Percentiles rank a stretch among this genome's conserved stretches.
These are phyloP conservation scores for Aphrocallistes beatrix DNA, from an alignment of 37 sponge, comb jelly and placozoan genomes.

Conservation along the genomic window DNA sequence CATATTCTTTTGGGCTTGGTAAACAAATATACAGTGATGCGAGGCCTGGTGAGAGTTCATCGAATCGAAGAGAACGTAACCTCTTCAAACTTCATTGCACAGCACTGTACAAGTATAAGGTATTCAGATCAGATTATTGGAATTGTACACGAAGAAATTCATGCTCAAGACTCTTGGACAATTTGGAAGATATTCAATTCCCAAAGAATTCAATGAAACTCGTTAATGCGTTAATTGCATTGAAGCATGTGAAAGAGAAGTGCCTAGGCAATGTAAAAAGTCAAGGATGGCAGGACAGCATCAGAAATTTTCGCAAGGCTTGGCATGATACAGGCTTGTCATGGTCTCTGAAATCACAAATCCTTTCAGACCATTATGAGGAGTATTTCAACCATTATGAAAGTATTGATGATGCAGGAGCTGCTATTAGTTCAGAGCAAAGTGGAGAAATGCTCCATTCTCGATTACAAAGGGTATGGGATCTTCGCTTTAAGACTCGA, in stretches of 20 bases:
- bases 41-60: slow-evolving; percentile 7
- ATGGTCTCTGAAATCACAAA: neutral
- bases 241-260: neutral
- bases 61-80: neutral
- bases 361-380: neutral
- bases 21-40: neutral
- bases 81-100: slow-evolving; percentile 13
- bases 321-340: neutral
- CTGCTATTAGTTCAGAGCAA: slow-evolving; percentile 4
- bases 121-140: slow-evolving; percentile 16
- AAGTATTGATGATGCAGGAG: neutral
- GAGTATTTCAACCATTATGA: neutral
- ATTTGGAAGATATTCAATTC: slow-evolving; percentile 1
- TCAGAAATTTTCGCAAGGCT: neutral
- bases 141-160: neutral
- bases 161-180: neutral
- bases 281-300: neutral
- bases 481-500: neutral
- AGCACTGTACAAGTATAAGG: neutral
- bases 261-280: neutral
- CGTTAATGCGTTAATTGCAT: neutral
- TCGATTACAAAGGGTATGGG: neutral
- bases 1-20: neutral
- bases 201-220: neutral
- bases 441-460: neutral